phyloP scores from a whole-genome alignment of 1,140 invertebrate genomes.

The Copidosoma floridanum region DNA sequence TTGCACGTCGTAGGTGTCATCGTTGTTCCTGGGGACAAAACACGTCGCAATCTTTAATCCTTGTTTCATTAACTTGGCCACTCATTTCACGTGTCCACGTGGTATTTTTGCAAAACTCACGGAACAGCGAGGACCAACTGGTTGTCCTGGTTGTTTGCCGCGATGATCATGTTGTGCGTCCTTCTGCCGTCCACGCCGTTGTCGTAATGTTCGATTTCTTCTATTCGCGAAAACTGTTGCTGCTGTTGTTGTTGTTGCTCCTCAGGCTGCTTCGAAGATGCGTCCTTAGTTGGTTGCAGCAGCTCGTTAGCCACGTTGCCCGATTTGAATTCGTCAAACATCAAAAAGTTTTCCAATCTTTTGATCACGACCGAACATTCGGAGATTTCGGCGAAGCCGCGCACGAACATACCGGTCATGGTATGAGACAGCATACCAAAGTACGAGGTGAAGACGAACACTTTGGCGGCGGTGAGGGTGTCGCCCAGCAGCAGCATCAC shows the following conservation, averaged over 20 bases:
- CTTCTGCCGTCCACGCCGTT: not conserved
- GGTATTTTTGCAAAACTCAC: no score
- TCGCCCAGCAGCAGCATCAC: constrained; percentile 58
- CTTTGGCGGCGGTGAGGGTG: constrained; percentile 58
- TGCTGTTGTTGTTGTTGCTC: no score
- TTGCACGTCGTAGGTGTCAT: constrained; percentile 42
- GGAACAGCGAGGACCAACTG: no score
- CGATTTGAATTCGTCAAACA: constrained; percentile 58
- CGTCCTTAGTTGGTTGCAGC: no score
- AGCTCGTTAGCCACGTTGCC: no score
- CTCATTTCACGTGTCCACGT: no score
- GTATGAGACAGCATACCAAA: constrained; percentile 63
- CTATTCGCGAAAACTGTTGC: no score
- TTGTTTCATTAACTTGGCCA: no score
- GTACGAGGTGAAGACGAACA: constrained; percentile 65
- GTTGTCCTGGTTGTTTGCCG: not conserved
- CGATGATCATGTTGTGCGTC: not conserved
- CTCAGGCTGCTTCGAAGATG: no score
- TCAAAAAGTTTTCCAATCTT: constrained; percentile 56
- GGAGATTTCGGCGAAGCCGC: constrained; percentile 62
- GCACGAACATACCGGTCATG: constrained; percentile 67
- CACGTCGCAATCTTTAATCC: no score
- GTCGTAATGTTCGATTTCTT: not conserved
- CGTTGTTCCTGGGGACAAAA: no score
- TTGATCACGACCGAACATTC: constrained; percentile 61